Evolutionary conservation across 1,140 invertebrate species (phyloP), one percentile per base, ranked within the genome.

Genomic region (Homalodisca vitripennis): DNA sequence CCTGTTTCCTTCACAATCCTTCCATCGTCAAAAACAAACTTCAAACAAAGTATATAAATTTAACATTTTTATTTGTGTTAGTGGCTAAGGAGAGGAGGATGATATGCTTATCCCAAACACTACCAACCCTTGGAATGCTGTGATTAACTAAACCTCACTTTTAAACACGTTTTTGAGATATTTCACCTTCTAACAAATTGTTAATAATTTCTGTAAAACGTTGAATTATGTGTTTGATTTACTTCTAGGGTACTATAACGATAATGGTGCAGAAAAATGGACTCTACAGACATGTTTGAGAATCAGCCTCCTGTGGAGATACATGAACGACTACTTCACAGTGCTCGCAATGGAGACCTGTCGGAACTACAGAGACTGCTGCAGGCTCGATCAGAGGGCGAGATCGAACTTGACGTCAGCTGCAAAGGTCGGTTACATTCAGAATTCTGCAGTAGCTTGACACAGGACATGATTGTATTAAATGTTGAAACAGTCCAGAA

Each of bases 351-450:
- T 73, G 82, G 82, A 64, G 76, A 82, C 66, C 48, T 75, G 2
- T 60, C 69, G 26, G 70, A 71, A 47, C 75, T 82, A 0, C 64
- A 74, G 71, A 76, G 77, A 46, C 68, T 83, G 22, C 48, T 82
- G 3, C 32, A 73, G 17, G 72, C 75, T 17, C 69, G 69, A 30
- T 71, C 73, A 20, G 70, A 76, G 64, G 76, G 74, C 2, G 73
- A 77, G 68, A 74, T 81, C 34, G 63, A 72, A 13, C 65, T 84
- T n/a, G 75, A 83, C 73, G 74, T 84, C 22, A 81, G 82, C 71
- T 83, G 81, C 71, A 82, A 81, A 82, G 82, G 82, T 82, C 51
- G 55, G 51, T 74, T 24, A 3, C 10, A 24, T 6, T 29, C 3
- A 10, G 17, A 41, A 6, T 10, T 17, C 6, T 6, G 34, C 12